Base-by-base conservation (phyloP, 2,797 vertebrate genomes). In the Gadopsis bispinosus region DNA sequence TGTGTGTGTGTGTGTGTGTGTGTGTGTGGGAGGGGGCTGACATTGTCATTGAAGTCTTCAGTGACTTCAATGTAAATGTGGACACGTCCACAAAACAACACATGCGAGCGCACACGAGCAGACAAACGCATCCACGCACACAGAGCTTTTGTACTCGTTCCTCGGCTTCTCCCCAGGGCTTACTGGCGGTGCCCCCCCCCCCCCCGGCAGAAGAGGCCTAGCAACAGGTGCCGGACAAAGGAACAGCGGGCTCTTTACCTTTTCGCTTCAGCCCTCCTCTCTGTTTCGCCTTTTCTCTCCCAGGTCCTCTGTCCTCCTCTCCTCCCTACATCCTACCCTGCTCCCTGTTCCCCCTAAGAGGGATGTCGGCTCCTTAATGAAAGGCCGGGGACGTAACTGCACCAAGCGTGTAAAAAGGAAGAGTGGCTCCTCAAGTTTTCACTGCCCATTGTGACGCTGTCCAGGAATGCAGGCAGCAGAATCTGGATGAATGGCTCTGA, bases 191-290 rank as follows among this genome's bases (percentile, higher is more conserved):
- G 84, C n/a, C n/a, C n/a, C n/a, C n/a, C n/a, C n/a, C n/a, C n/a
- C n/a, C n/a, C n/a, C n/a, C n/a, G 83, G 75, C 65, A 79, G 75
- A 53, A 77, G 90, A 93, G 91, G 93, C 93, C 88, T 90, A 92
- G 91, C 87, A 94, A 94, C 93, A 94, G 93, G 93, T 92, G 93
- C 89, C 64, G 85, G 89, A 94, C 91, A 94, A 94, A 94, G 82
- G 88, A 93, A 90, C 90, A 94, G 91, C 89, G 50, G 91, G 91
- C 85, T 87, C 83, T 92, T 89, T 91, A 91, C 91, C 92, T 92
- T 93, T 86, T 83, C 60, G 69, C 89, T 85, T 69, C 75, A 73
- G 75, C 37, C 37, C 8, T 73, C 69, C 80, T 39, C 83, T 73
- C 83, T 73, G 56, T 66, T 71, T 75, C 10, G 45, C 73, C 66